Conservation (phyloP, 2,888 invertebrate genomes). For the Chymomyza caudatula region DNA sequence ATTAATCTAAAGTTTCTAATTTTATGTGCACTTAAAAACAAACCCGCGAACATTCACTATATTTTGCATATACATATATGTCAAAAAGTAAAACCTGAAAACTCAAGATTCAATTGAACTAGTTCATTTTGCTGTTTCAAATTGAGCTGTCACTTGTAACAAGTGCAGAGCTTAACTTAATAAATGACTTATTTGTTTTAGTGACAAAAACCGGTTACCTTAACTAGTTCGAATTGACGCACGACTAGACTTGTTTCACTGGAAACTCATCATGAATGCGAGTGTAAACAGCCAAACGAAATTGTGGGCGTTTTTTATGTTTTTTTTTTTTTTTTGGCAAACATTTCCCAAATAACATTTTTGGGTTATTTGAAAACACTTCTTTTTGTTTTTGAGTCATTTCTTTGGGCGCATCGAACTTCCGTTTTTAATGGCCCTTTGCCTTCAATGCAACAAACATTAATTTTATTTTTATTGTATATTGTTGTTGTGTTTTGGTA, state of each 20-base stretch:
- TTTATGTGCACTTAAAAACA: too few species aligned
- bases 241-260: neutral
- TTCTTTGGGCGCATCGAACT: constrained; percentile 45
- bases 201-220: neutral
- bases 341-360: neutral
- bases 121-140: too few species aligned
- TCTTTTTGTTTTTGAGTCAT: constrained; percentile 10
- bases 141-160: too few species aligned
- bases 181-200: neutral
- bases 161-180: neutral
- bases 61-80: too few species aligned
- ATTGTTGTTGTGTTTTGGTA: constrained; percentile 35
- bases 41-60: too few species aligned
- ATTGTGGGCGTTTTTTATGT: neutral
- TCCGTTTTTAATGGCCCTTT: constrained; percentile 49
- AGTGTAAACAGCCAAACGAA: neutral
- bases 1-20: too few species aligned
- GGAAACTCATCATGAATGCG: neutral
- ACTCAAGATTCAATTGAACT: too few species aligned
- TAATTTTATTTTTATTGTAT: constrained; percentile 42
- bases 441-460: constrained; percentile 20
- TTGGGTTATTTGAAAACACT: neutral
- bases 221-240: too few species aligned
- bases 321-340: constrained; percentile 6
- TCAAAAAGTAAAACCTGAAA: too few species aligned